A percentile compares a stretch with the other conserved stretches of the same genome.
These are phyloP conservation scores for Colletes gigas DNA, from an alignment of 1,140 invertebrate genomes.

Conservation along the genomic window DNA sequence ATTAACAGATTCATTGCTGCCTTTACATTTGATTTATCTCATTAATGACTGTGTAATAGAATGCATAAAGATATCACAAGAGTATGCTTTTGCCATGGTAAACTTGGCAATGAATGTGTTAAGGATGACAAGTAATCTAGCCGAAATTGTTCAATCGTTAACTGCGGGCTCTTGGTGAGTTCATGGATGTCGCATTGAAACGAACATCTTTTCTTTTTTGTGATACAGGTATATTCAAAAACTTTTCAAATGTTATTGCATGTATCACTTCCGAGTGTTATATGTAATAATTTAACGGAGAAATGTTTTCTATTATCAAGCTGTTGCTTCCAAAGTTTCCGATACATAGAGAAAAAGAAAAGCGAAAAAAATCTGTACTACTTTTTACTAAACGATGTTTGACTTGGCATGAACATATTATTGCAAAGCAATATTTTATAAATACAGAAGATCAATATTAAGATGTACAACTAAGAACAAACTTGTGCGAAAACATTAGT, in stretches of 20 bases:
- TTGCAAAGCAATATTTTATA: background rate
- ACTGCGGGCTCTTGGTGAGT: background rate
- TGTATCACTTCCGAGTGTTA: background rate
- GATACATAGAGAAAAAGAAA: background rate
- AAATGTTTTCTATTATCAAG: conserved; percentile 11
- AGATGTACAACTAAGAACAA: background rate
- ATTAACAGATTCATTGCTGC: conserved; percentile 45
- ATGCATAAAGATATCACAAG: conserved; percentile 3
- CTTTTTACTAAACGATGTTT: background rate
- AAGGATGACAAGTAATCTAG: conserved; percentile 34
- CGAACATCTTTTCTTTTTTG: conserved; percentile 28
- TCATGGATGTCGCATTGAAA: background rate
- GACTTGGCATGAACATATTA: background rate
- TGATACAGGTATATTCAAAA: conserved; percentile 4
- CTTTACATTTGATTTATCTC: conserved; percentile 27
- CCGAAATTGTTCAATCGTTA: conserved; percentile 30
- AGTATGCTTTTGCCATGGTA: background rate
- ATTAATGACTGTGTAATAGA: background rate
- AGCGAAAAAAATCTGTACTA: background rate
- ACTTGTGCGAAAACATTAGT: background rate
- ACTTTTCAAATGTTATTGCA: background rate
- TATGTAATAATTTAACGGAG: no score
- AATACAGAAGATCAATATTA: conserved; percentile 25
- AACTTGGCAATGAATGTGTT: conserved; percentile 37
- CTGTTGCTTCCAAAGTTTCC: conserved; percentile 6